Base-by-base conservation (phyloP, 2,888 invertebrate genomes). In the Girardia tigrina region DNA sequence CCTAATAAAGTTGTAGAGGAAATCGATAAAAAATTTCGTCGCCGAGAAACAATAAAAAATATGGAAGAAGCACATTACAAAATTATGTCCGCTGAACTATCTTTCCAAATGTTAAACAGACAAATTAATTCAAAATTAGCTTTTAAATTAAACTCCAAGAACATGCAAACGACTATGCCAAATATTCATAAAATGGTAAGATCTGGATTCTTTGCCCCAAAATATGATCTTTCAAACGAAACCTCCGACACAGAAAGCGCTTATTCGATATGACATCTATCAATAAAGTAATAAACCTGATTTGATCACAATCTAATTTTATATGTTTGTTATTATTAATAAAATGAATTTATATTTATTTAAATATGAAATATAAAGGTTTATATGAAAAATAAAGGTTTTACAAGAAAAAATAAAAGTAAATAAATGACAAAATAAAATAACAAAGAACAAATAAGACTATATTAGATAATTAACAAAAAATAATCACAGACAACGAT, bases 41-140 rank as follows among this genome's bases (percentile, higher is more conserved):
- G 76, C 23, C 75, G 76, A 56, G 42, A 27, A 28, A 76, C 76
- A 6, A 26, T 76, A 26, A 75, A 69, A 74, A 76, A 76, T 69
- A 42, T 76, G 73, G 76, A 76, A 42, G 75, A 56, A 16, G 76
- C 76, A 23, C 75, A 76, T 26, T 70, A 76, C 16, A 36, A 36
- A 74, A 56, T 76, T 26, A 28, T 75, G 8, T 42, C 74, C 4
- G 70, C 76, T 1, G 76, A 76, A 42, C 28, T 76, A 56, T 56
- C 56, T 2, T 56, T 56, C 6, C 56, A 56, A 16, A 20, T 56
- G n/a, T 56, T 56, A 6, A 56, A 56, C 4, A 56, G 23, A 56
- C n/a, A 56, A 2, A 4, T 56, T 4, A 56, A 56, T 20, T 16
- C 56, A 56, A 56, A 56, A 56, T 23, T n/a, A 56, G 56, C 4